Conservation (phyloP, 2,113 vertebrate species). For the Misgurnus mizolepis region DNA sequence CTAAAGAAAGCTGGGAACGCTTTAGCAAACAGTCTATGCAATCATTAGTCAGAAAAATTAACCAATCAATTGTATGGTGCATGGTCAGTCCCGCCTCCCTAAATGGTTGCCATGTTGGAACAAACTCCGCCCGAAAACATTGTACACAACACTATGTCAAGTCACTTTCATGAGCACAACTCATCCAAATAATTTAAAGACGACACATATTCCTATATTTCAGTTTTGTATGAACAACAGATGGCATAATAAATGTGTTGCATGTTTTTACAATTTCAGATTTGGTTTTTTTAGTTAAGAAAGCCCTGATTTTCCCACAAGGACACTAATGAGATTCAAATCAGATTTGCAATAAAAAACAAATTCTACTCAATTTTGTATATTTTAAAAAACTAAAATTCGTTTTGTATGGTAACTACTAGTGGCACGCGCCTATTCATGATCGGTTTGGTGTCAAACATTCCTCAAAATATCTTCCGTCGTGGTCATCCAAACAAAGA, state of each 20-base stretch:
- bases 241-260: background rate
- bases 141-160: background rate
- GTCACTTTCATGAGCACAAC: background rate
- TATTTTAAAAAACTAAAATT: no score
- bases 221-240: background rate
- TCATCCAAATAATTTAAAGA: background rate
- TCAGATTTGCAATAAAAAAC: no score
- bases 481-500: no score
- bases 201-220: background rate
- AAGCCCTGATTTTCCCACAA: no score
- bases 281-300: no score
- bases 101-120: slow-evolving; percentile 43
- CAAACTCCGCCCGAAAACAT: background rate
- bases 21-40: background rate
- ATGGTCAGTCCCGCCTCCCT: slow-evolving; percentile 4
- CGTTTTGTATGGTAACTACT: no score
- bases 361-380: no score
- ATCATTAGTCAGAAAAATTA: slow-evolving; percentile 16
- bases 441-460: no score
- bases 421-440: no score
- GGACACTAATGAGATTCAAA: no score
- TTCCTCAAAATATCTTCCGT: no score
- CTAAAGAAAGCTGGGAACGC: background rate
- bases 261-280: background rate
- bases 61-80: slow-evolving; percentile 37